Conservation (phyloP, 2,113 vertebrate genomes). For the Barbus barbus region DNA sequence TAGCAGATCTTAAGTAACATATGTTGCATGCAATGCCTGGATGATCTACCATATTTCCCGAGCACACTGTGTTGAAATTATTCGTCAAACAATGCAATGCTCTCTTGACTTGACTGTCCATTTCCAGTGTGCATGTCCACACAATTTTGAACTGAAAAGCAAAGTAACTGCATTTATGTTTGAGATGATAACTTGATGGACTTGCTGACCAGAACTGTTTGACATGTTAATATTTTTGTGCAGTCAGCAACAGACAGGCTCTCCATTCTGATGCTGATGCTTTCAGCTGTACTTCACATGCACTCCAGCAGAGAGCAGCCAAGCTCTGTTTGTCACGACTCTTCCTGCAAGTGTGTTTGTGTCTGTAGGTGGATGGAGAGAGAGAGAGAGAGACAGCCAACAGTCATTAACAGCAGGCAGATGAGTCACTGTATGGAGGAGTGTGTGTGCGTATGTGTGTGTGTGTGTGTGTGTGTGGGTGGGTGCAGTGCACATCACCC, state of each 20-base stretch:
- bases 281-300: neutral
- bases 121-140: neutral
- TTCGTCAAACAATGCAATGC: neutral
- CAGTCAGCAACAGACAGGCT: neutral
- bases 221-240: neutral
- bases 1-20: too few species aligned
- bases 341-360: neutral
- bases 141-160: neutral
- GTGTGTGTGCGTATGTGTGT: neutral
- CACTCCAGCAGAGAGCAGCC: constrained; percentile 37
- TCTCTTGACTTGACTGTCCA: neutral
- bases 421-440: constrained; percentile 67
- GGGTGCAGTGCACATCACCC: constrained; percentile 61
- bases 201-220: neutral
- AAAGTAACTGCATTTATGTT: too few species aligned
- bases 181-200: neutral
- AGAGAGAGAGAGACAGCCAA: constrained; percentile 57
- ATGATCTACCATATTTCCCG: neutral
- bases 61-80: neutral
- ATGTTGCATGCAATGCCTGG: neutral
- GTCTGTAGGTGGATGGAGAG: constrained; percentile 49
- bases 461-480: neutral
- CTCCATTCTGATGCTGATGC: neutral
- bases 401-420: constrained; percentile 64
- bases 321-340: neutral